Conservation (phyloP, 2,888 invertebrate genomes). For the Metellina segmentata region DNA sequence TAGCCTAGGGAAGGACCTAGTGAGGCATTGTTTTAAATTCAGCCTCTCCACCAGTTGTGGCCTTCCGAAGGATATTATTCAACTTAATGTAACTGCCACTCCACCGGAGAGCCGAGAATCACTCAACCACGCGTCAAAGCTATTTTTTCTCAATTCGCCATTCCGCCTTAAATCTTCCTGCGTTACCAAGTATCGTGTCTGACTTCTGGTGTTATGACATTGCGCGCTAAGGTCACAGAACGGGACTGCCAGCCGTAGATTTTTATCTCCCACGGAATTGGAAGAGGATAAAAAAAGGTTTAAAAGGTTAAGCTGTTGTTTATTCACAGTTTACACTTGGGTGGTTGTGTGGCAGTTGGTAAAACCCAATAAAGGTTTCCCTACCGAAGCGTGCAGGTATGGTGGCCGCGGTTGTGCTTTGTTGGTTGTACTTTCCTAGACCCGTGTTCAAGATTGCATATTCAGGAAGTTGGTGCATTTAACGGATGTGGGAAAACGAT, state of each 20-base stretch:
- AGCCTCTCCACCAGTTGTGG: too few species aligned
- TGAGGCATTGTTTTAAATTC: too few species aligned
- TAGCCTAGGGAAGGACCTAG: slow-evolving; percentile 6
- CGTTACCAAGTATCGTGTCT: slow-evolving; percentile 22
- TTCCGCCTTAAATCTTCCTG: not conserved
- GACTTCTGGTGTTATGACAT: not conserved
- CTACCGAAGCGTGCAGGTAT: not conserved
- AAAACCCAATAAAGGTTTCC: slow-evolving; percentile 5
- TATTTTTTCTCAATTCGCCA: slow-evolving; percentile 27
- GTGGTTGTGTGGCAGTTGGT: not conserved
- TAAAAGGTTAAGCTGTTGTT: not conserved
- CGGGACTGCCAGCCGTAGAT: not conserved
- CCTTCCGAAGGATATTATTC: not conserved
- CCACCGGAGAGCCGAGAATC: slow-evolving; percentile 14
- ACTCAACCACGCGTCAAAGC: slow-evolving; percentile 27
- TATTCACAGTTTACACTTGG: slow-evolving; percentile 27
- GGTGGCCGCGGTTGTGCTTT: too few species aligned
- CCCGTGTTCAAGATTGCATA: too few species aligned
- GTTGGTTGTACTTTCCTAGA: too few species aligned
- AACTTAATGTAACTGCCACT: slow-evolving; percentile 12
- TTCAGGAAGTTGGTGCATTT: too few species aligned
- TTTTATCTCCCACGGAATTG: slow-evolving; percentile 27
- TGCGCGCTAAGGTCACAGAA: slow-evolving; percentile 20
- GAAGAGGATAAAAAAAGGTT: not conserved
- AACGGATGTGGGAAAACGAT: too few species aligned